Base-by-base conservation (phyloP, 2,113 vertebrate genomes). In the Mesocricetus auratus region DNA sequence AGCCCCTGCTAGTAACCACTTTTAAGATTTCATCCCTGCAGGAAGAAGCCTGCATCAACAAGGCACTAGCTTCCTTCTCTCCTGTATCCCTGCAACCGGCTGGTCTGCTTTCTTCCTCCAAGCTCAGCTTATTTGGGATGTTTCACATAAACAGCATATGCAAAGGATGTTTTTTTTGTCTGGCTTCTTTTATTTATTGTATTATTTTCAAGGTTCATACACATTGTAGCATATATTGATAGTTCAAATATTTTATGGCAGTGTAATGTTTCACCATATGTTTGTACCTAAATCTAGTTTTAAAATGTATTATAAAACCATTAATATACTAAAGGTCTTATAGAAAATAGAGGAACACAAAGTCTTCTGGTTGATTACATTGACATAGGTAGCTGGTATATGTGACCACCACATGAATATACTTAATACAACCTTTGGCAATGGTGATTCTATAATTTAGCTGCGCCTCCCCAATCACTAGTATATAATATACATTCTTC, bases 241-340 rank as follows among this genome's bases (percentile, higher is more conserved):
- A 79, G 90, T 95, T 88, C 29, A 79, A 81, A 64, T 47, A 13
- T 77, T 95, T 85, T 86, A 62, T 92, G 56, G 68, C 21, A 93
- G n/a, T 91, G 68, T 53, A 87, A 68, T 86, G 60, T 71, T 77
- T 42, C 8, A 73, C 26, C 85, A 50, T 33, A 74, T 62, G 69
- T 16, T 45, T 56, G 39, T 42, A 47, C 7, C 10, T 90, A 97
- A 93, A 92, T 75, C 33, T 71, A 87, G 93, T 64, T 88, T 93
- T 77, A 92, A 91, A 90, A 74, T 90, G 11, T 86, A 60, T 36
- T 78, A 24, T 58, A 89, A 94, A 93, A 79, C 19, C 42, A 92
- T 53, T 74, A 73, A 47, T 90, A 73, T 3, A 66, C 9, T 68
- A 50, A 88, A 92, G 94, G 58, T 73, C 89, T 86, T 39, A 36